These are phyloP conservation scores for Amblyopsis rosae DNA, from an alignment of 2,113 vertebrate genomes.

Conservation along the genomic window DNA sequence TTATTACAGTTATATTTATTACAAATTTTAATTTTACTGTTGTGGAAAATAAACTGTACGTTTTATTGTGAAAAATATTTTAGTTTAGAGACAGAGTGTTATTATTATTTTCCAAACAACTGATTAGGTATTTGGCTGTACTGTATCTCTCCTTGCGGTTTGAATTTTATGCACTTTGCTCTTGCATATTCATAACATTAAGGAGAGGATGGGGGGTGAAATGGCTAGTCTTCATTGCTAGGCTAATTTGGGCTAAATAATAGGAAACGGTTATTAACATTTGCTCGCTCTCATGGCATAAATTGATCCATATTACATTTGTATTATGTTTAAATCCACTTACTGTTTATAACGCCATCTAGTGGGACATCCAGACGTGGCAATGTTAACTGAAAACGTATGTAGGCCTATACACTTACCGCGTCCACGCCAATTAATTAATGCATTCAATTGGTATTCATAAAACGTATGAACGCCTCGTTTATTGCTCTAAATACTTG, in stretches of 20 bases:
- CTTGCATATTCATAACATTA: slow-evolving; percentile 39
- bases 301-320: too few relatives aligned
- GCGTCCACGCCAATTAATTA: too few relatives aligned
- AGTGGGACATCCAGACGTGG: too few relatives aligned
- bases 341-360: not conserved
- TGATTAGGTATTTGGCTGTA: slow-evolving; percentile 18
- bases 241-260: not conserved
- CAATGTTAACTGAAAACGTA: too few relatives aligned
- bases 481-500: not conserved
- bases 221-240: slow-evolving; percentile 12
- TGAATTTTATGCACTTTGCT: slow-evolving; percentile 37
- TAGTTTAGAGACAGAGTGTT: slow-evolving; percentile 17
- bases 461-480: not conserved
- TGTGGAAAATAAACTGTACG: slow-evolving; percentile 14
- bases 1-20: not conserved
- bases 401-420: too few relatives aligned
- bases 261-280: slow-evolving; percentile 27
- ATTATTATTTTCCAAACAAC: slow-evolving; percentile 33
- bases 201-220: not conserved
- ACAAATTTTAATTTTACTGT: not conserved
- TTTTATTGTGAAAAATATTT: slow-evolving; percentile 27
- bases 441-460: too few relatives aligned
- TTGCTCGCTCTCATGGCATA: too few relatives aligned
- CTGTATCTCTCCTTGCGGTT: slow-evolving; percentile 14
- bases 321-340: not conserved